Evolutionary conservation across 1,140 invertebrate species (phyloP).

Genomic region (Macrostomum lignano): DNA sequence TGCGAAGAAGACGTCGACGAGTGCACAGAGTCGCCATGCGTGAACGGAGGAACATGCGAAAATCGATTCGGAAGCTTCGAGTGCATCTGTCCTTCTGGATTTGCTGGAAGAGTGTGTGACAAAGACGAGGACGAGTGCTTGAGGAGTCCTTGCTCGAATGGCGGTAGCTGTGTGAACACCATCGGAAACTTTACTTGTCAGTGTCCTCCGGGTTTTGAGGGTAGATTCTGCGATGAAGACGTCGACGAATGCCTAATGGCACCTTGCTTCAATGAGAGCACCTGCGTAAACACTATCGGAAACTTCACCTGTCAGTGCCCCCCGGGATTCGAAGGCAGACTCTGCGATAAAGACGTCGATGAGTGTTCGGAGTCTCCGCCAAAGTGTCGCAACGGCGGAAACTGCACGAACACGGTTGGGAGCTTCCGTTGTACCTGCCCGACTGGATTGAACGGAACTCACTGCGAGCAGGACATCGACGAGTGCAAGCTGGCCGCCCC

Average conservation of each 20-base stretch:
- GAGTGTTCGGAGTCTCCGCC: conserved; percentile 13
- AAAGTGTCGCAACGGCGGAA: conserved; percentile 12
- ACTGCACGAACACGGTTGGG: conserved; percentile 11
- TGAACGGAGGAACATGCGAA: too few relatives aligned
- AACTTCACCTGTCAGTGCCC: conserved; percentile 59
- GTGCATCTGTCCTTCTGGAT: too few relatives aligned
- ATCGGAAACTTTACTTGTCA: conserved; percentile 7
- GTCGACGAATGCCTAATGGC: too few relatives aligned
- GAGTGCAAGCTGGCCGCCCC: too few relatives aligned
- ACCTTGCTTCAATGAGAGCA: too few relatives aligned
- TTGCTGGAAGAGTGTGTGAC: too few relatives aligned
- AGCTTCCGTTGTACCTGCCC: conserved; percentile 12
- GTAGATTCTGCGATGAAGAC: too few relatives aligned
- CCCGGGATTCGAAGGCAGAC: conserved; percentile 48
- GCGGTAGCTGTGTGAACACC: conserved; percentile 11
- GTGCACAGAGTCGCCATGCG: conserved; percentile 10
- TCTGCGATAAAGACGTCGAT: conserved; percentile 36
- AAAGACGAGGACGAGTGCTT: conserved; percentile 12
- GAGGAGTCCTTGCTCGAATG: conserved; percentile 12
- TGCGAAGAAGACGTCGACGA: conserved; percentile 13
- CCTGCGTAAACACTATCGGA: conserved; percentile 59
- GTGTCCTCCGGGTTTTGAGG: background rate
- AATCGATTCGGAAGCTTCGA: too few relatives aligned
- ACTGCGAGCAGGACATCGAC: conserved; percentile 12
- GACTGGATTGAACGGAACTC: conserved; percentile 10